Evolutionary conservation across 2,888 invertebrate species (phyloP).

Genomic region (Agrotis clavis): DNA sequence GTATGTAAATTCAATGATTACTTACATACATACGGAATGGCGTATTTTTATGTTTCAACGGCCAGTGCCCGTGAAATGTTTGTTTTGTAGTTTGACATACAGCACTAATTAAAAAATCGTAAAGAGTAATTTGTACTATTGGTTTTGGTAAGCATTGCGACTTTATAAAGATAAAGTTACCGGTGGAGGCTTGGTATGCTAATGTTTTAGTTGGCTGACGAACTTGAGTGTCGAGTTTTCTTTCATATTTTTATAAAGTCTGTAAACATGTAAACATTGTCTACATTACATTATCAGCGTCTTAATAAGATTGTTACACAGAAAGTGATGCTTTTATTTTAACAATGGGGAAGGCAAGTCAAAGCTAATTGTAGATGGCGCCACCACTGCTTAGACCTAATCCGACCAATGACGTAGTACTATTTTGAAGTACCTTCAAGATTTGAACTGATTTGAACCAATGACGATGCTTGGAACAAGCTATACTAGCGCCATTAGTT

Average conservation of each 20-base stretch:
- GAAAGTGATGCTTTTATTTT: neutral
- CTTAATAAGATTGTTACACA: neutral
- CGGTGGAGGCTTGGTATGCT: conserved; percentile 9
- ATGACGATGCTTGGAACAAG: too few relatives aligned
- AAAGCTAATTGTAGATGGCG: too few relatives aligned
- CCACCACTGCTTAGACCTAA: too few relatives aligned
- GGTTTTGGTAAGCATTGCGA: conserved; percentile 58
- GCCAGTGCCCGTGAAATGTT: conserved; percentile 46
- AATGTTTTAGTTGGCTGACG: conserved; percentile 6
- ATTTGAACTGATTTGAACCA: too few relatives aligned
- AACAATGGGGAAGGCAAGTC: too few relatives aligned
- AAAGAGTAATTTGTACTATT: conserved; percentile 61
- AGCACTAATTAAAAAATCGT: conserved; percentile 62
- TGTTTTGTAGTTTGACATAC: conserved; percentile 57
- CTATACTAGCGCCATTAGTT: too few relatives aligned
- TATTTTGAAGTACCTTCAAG: too few relatives aligned
- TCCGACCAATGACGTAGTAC: too few relatives aligned
- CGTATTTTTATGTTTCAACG: conserved; percentile 47
- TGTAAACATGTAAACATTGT: too few relatives aligned
- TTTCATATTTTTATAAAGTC: neutral
- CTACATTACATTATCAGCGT: too few relatives aligned
- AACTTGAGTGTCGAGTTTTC: conserved; percentile 12
- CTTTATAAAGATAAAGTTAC: conserved; percentile 34
- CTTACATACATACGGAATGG: conserved; percentile 40
- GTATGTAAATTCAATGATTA: conserved; percentile 57